phyloP scores from a whole-genome alignment of 2,888 invertebrate species.

The Busseola fusca region DNA sequence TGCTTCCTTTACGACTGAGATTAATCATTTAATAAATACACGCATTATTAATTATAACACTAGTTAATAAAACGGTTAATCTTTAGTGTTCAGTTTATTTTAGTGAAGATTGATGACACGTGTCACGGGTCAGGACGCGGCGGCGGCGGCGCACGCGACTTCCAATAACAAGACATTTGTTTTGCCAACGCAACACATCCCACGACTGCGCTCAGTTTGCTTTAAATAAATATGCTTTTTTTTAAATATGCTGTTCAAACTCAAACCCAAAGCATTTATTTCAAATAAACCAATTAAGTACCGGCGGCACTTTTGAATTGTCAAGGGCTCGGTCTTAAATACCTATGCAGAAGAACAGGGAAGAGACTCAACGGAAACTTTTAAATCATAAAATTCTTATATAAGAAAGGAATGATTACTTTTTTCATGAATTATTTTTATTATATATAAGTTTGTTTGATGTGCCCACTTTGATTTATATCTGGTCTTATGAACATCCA shows the following conservation, averaged over 20 bases:
- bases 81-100: constrained; percentile 26
- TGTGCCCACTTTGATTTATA: neutral
- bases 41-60: neutral
- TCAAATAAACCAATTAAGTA: too few species aligned
- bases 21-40: constrained; percentile 9
- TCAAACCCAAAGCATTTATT: too few species aligned
- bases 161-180: neutral
- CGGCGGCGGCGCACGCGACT: neutral
- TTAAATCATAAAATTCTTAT: too few species aligned
- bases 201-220: neutral
- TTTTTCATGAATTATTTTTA: constrained; percentile 3
- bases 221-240: constrained; percentile 9
- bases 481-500: neutral
- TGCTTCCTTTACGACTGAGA: neutral
- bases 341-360: too few species aligned
- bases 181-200: neutral
- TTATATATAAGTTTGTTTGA: constrained; percentile 4
- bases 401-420: neutral
- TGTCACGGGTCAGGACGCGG: neutral
- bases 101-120: constrained; percentile 36
- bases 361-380: too few species aligned
- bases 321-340: too few species aligned
- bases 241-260: too few species aligned
- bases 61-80: constrained; percentile 21
- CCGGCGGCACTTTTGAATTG: too few species aligned